phyloP scores from a whole-genome alignment of 2,797 vertebrate genomes.

The Acestrorhynchus altus region DNA sequence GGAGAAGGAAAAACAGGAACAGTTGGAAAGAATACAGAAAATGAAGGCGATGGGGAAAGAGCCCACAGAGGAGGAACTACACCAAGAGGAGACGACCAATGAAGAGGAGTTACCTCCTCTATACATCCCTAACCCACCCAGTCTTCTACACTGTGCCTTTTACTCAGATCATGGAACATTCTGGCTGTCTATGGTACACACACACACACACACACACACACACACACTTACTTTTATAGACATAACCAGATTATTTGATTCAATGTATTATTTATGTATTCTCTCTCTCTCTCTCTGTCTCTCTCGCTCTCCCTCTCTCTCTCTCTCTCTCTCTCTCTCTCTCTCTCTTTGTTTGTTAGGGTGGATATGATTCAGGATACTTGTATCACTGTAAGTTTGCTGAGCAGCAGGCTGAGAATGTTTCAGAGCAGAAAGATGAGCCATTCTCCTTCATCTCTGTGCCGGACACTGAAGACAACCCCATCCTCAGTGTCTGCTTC shows the following conservation, averaged over 20 bases:
- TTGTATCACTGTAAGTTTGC: constrained; percentile 92
- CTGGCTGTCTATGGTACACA: constrained; percentile 91
- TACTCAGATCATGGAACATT: constrained; percentile 88
- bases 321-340: background rate
- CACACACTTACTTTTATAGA: background rate
- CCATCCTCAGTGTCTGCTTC: constrained; percentile 83
- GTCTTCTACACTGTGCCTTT: constrained; percentile 89
- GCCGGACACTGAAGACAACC: constrained; percentile 76
- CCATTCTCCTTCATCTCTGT: constrained; percentile 82
- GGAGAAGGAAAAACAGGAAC: constrained; percentile 73
- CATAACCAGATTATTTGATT: background rate
- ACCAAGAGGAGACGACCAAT: constrained; percentile 64
- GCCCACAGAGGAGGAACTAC: constrained; percentile 53
- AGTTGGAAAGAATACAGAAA: constrained; percentile 67
- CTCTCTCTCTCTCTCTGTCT: too few relatives aligned
- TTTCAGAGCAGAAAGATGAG: constrained; percentile 76
- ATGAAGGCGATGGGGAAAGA: constrained; percentile 63
- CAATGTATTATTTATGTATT: too few relatives aligned
- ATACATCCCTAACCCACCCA: constrained; percentile 81
- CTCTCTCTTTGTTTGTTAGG: constrained; percentile 70
- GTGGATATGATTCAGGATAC: constrained; percentile 88
- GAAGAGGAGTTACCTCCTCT: constrained; percentile 80
- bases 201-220: constrained; percentile 22
- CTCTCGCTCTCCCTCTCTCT: background rate
- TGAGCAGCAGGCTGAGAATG: constrained; percentile 69